Base-by-base conservation (phyloP, 2,888 invertebrate species). In the Podabrus alpinus region DNA sequence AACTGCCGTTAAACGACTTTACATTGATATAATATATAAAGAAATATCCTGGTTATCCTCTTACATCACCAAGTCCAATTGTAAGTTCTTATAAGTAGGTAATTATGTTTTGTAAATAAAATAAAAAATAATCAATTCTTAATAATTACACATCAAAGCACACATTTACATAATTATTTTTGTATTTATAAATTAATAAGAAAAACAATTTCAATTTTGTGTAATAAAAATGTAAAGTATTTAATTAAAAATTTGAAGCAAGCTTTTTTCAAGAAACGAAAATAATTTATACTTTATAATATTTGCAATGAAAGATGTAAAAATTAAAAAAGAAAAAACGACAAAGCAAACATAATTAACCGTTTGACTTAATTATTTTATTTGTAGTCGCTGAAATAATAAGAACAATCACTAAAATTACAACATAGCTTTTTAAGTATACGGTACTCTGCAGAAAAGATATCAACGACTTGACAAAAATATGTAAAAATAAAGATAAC, bases 361-460 rank as follows among this genome's bases (percentile, higher is more conserved):
- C 83, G 82, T 84, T 83, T 83, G 83, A 84, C 84, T 83, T 83
- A 83, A 84, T 83, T 83, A 76, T 73, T 83, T 83, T 83, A 82
- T 84, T 84, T 81, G 81, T 81, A 82, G 82, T 83, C 79, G 79
- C 79, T 79, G 80, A 80, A 81, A 82, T 80, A 81, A 81, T 80
- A 82, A 82, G 80, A 77, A 75, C 78, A 77, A 80, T 81, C 82
- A 82, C 81, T 76, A 75, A 72, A 75, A 69, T 75, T 72, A 68
- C 62, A 59, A 59, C 15, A 24, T 15, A 25, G 60, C 29, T 60
- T 16, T 24, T 71, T 73, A 66, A 19, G 24, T 69, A 68, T 69
- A 60, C 71, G 17, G 61, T 19, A 71, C 61, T 73, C 59, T 15
- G 17, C 66, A 61, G 71, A 17, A 16, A 24, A 64, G 66, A 59